These are phyloP conservation scores for Noctuana brunneofusca DNA, from an alignment of 2,888 invertebrate genomes.

Conservation along the genomic window DNA sequence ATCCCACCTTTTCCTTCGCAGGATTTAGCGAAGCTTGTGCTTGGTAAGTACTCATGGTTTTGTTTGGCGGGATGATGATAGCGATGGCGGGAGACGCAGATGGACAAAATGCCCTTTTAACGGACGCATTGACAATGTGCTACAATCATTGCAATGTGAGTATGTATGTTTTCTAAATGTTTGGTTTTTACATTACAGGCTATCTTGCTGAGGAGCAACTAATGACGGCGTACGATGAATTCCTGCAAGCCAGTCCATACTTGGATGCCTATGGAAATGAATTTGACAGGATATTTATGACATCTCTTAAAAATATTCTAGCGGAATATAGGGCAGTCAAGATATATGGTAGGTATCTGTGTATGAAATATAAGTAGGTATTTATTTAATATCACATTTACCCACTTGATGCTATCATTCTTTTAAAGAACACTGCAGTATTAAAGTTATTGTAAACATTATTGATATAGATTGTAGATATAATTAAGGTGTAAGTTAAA, in stretches of 20 bases:
- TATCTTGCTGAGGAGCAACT: constrained; percentile 78
- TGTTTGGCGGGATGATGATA: constrained; percentile 58
- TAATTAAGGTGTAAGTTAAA: too few relatives aligned
- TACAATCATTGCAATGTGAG: too few relatives aligned
- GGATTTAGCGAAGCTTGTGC: constrained; percentile 74
- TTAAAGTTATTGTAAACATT: too few relatives aligned
- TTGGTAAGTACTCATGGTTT: constrained; percentile 56
- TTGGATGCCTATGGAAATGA: constrained; percentile 73
- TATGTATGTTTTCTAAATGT: neutral
- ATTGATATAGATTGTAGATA: too few relatives aligned
- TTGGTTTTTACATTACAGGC: constrained; percentile 53
- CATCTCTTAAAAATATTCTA: constrained; percentile 72
- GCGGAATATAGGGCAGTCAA: constrained; percentile 78
- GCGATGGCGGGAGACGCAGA: constrained; percentile 65
- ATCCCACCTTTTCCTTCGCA: constrained; percentile 73
- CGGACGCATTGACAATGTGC: too few relatives aligned
- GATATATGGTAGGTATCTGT: constrained; percentile 63
- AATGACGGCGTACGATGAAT: constrained; percentile 78
- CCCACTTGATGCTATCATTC: too few relatives aligned
- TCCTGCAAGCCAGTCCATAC: constrained; percentile 74
- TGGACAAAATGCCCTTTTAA: neutral
- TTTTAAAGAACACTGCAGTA: too few relatives aligned
- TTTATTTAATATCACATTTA: neutral
- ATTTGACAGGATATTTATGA: constrained; percentile 78
- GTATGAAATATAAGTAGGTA: neutral